Evolutionary conservation across 2,797 vertebrate genomes (phyloP).

Genomic region (Neomorphus geoffroyi): DNA sequence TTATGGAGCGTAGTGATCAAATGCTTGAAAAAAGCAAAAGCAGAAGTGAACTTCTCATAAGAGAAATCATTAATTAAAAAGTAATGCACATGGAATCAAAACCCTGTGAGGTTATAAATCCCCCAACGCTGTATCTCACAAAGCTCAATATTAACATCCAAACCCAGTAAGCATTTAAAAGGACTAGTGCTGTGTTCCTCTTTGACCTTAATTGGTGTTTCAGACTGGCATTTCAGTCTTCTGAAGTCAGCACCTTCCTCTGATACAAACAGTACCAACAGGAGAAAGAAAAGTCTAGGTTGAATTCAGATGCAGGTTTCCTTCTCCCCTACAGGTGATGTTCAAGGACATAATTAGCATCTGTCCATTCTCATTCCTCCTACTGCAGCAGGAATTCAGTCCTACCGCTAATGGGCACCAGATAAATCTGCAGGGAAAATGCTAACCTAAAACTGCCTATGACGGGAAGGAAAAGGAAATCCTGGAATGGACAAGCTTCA

Average conservation of each 20-base stretch:
- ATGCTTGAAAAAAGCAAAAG: neutral
- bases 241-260: neutral
- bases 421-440: neutral
- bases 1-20: neutral
- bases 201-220: neutral
- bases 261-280: neutral
- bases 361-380: neutral
- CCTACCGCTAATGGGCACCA: neutral
- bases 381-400: neutral
- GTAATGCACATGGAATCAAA: neutral
- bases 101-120: neutral
- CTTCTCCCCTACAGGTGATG: neutral
- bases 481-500: neutral
- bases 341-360: neutral
- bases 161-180: neutral
- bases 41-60: neutral
- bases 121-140: neutral
- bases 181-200: neutral
- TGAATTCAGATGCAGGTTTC: neutral
- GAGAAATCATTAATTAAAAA: constrained; percentile 7
- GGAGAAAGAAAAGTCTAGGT: neutral
- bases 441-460: neutral
- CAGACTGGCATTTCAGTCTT: neutral
- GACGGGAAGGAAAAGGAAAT: constrained; percentile 1
- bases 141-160: constrained; percentile 19